A percentile compares a stretch with the other conserved stretches of the same genome.
phyloP scores from a whole-genome alignment of 2,888 invertebrate species.

The Noctua janthina region DNA sequence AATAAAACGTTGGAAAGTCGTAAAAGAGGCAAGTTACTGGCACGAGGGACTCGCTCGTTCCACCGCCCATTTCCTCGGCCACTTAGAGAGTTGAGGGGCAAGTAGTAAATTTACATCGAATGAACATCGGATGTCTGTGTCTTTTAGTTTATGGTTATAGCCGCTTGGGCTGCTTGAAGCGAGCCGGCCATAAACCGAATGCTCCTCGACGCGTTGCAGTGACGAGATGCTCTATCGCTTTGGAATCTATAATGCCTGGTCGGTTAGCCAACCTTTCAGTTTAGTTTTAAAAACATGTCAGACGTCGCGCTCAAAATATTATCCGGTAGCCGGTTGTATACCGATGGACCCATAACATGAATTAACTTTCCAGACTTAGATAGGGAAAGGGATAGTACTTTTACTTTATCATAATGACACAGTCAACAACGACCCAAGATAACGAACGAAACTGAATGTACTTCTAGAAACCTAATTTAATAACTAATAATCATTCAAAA shows the following conservation, averaged over 20 bases:
- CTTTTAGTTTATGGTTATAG: conserved; percentile 64
- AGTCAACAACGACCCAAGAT: neutral
- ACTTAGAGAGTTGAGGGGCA: conserved; percentile 56
- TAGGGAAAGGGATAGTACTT: too few species aligned
- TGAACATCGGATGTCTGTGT: conserved; percentile 64
- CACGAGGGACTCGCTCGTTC: conserved; percentile 49
- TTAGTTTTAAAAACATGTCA: too few species aligned
- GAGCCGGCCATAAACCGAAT: conserved; percentile 22
- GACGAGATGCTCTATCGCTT: conserved; percentile 12
- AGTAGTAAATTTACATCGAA: conserved; percentile 66
- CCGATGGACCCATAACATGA: too few species aligned
- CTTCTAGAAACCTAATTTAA: neutral
- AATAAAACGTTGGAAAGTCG: conserved; percentile 38
- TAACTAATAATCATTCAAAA: conserved; percentile 35
- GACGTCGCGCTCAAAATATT: too few species aligned
- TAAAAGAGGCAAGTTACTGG: conserved; percentile 52
- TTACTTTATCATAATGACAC: neutral
- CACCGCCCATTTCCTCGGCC: conserved; percentile 54
- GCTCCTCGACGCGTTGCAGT: conserved; percentile 24
- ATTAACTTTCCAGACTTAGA: too few species aligned
- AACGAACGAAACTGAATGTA: neutral
- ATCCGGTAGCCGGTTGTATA: too few species aligned
- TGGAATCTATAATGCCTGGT: too few species aligned
- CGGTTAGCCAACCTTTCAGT: too few species aligned
- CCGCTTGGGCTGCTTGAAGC: conserved; percentile 33